Evolutionary conservation across 1,140 invertebrate genomes (phyloP).

Genomic region (Polyergus mexicanus): DNA sequence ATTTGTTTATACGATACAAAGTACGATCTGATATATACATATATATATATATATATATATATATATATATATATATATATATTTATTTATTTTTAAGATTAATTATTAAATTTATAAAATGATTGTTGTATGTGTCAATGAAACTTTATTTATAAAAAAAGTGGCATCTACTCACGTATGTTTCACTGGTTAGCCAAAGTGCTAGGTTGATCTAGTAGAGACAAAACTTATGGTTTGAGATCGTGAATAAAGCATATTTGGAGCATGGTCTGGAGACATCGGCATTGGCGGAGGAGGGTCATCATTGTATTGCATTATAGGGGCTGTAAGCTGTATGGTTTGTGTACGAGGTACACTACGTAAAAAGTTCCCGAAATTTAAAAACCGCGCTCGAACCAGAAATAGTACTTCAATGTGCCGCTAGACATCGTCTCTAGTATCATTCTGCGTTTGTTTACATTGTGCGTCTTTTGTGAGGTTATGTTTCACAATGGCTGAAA

Average conservation of each 20-base stretch:
- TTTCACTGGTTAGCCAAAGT: conserved; percentile 7
- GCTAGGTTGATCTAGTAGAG: neutral
- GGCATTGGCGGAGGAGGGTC: conserved; percentile 22
- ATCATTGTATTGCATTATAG: conserved; percentile 14
- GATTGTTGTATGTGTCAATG: neutral
- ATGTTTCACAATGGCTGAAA: too few species aligned
- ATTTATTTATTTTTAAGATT: neutral
- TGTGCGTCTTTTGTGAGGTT: too few species aligned
- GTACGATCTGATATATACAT: neutral
- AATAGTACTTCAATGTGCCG: too few species aligned
- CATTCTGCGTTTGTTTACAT: too few species aligned
- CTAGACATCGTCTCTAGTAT: too few species aligned
- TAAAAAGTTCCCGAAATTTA: too few species aligned
- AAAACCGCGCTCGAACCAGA: too few species aligned
- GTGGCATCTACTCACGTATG: conserved; percentile 51
- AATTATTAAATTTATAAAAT: neutral
- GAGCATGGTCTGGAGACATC: conserved; percentile 18
- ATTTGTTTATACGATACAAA: neutral
- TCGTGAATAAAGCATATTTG: conserved; percentile 10
- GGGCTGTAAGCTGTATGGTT: conserved; percentile 14
- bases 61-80: too few species aligned
- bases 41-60: too few species aligned
- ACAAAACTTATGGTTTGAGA: neutral
- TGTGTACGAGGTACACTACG: neutral
- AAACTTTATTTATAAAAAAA: neutral